Evolutionary conservation across 1,140 invertebrate genomes (phyloP).

Genomic region (Saccostrea glomerata): DNA sequence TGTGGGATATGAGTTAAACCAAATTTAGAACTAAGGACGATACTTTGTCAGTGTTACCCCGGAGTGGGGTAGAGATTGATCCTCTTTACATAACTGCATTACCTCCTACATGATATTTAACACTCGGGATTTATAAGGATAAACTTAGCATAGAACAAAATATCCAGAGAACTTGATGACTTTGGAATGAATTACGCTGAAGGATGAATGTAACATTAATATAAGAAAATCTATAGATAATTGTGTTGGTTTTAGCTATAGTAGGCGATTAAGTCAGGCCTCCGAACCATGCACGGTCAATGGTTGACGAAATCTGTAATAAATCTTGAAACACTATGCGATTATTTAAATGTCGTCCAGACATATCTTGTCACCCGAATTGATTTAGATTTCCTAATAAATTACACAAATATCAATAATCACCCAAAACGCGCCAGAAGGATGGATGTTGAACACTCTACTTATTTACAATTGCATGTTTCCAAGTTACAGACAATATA

Average conservation of each 20-base stretch:
- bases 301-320: conserved; percentile 14
- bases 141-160: conserved; percentile 14
- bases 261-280: conserved; percentile 12
- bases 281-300: neutral
- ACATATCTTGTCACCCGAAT: conserved; percentile 27
- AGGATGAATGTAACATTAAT: conserved; percentile 29
- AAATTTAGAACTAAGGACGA: neutral
- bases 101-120: neutral
- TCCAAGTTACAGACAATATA: neutral
- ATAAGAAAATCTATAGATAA: conserved; percentile 37
- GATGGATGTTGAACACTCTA: conserved; percentile 22
- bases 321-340: conserved; percentile 17
- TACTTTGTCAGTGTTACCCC: neutral
- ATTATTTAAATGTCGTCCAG: conserved; percentile 20
- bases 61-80: neutral
- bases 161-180: neutral
- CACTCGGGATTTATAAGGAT: neutral
- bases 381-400: conserved; percentile 37
- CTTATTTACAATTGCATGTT: conserved; percentile 1
- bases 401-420: conserved; percentile 23
- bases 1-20: neutral
- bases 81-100: neutral
- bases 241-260: conserved; percentile 19
- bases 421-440: conserved; percentile 19
- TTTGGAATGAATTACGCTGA: conserved; percentile 5